Conservation (phyloP, 2,888 invertebrate species). For the Dorcus parallelipipedus region DNA sequence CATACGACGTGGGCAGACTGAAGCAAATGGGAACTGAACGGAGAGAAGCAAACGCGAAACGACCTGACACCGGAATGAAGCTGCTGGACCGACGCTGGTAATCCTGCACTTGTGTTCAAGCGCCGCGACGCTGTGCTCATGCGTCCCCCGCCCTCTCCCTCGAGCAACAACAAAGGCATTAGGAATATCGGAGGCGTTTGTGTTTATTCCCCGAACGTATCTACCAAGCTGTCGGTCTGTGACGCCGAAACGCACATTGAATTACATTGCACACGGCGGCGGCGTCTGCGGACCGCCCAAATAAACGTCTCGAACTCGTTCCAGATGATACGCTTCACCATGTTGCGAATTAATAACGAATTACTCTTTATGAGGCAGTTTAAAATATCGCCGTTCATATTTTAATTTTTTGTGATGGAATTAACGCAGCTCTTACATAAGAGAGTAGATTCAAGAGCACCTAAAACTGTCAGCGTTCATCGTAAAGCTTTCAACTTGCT, state of each 20-base stretch:
- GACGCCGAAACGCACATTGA: conserved; percentile 20
- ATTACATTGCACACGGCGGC: not conserved
- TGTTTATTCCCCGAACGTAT: conserved; percentile 51
- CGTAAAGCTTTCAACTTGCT: conserved; percentile 49
- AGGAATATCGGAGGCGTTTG: conserved; percentile 49
- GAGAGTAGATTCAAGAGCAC: conserved; percentile 39
- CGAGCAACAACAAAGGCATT: conserved; percentile 44
- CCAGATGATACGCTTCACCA: too few species aligned
- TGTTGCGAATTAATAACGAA: too few species aligned
- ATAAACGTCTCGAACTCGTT: too few species aligned
- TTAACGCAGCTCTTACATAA: conserved; percentile 39
- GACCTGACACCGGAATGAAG: conserved; percentile 45
- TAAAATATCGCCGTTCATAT: not conserved
- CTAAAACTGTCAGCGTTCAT: conserved; percentile 50
- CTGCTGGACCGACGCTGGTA: conserved; percentile 47
- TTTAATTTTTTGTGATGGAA: conserved; percentile 25
- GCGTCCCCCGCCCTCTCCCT: conserved; percentile 44
- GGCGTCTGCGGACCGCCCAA: not conserved
- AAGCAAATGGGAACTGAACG: conserved; percentile 23
- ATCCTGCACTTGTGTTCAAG: conserved; percentile 52
- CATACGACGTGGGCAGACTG: conserved; percentile 23
- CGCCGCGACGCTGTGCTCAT: conserved; percentile 50
- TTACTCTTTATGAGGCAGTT: too few species aligned
- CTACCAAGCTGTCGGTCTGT: conserved; percentile 45
- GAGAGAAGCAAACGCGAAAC: conserved; percentile 42